Base-by-base conservation (phyloP, 2,113 vertebrate genomes). In the Muntiacus muntjak region DNA sequence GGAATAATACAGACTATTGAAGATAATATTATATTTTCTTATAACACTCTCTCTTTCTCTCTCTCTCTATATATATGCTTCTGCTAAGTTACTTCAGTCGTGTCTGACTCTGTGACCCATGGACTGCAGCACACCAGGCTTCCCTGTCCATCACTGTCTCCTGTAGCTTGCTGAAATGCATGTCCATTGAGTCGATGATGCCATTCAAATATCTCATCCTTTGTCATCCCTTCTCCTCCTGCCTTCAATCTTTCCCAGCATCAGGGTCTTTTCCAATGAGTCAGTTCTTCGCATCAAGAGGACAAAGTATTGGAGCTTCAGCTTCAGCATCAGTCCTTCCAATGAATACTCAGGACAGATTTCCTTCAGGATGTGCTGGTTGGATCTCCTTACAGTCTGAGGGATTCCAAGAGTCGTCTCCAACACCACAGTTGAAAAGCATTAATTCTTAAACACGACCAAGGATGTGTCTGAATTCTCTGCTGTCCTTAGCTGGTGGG, bases 91-190 rank as follows among this genome's bases (percentile, higher is more conserved):
- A 47, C 47, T 47, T n/a, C 30, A 33, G 15, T 64, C 7, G 0
- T 64, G 30, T 64, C 30, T 1, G 26, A 36, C 58, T 45, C 3
- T 62, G 43, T 11, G n/a, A 21, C n/a, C 25, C 33, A 40, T 36
- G 55, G 57, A 15, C 13, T 9, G 3, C 3, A 71, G 62, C 62
- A n/a, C 0, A 15, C 30, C 64, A 21, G 64, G n/a, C n/a, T 1
- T 19, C 1, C 64, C 64, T 21, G 33, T 36, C n/a, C n/a, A 71
- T 64, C 62, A 17, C 15, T 1, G 2, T 17, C 62, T 64, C 30
- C 62, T n/a, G 33, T 3, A 67, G 62, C 0, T 4, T n/a, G 16
- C 62, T n/a, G 33, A 67, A n/a, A 19, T 2, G 1, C 62, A n/a
- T 19, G n/a, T n/a, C n/a, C n/a, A n/a, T n/a, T n/a, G n/a, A n/a